Conservation (phyloP, 2,888 invertebrate species). For the Cotesia congregata region DNA sequence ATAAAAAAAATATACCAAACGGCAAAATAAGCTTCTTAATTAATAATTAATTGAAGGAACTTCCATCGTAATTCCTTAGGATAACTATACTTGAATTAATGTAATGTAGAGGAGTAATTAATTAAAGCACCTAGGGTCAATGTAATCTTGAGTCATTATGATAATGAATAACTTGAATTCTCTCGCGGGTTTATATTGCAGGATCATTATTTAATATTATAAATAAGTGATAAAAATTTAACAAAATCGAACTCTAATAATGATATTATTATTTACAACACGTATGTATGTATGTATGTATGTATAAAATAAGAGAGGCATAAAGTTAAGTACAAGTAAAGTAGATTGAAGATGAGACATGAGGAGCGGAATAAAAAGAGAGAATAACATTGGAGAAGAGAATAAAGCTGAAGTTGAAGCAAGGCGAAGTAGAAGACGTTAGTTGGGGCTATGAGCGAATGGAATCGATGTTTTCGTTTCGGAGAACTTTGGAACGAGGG, state of each 20-base stretch:
- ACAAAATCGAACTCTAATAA: too few species aligned
- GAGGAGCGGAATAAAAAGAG: background rate
- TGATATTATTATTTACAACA: too few species aligned
- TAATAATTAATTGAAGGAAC: background rate
- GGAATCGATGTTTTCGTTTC: conserved; percentile 45
- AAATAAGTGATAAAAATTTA: too few species aligned
- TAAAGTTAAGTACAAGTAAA: conserved; percentile 10
- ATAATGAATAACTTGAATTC: conserved; percentile 25
- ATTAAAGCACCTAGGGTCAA: conserved; percentile 7
- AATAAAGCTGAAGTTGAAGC: conserved; percentile 21
- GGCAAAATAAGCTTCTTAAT: background rate
- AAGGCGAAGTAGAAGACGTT: conserved; percentile 21
- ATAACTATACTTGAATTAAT: background rate
- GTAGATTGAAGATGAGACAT: conserved; percentile 20
- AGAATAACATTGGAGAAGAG: conserved; percentile 23
- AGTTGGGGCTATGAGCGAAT: conserved; percentile 37
- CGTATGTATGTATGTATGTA: too few species aligned
- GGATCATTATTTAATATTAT: too few species aligned
- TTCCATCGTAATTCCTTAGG: background rate
- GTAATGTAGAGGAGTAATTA: background rate
- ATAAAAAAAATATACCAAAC: too few species aligned
- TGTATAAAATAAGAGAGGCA: conserved; percentile 6
- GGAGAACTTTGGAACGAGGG: conserved; percentile 45
- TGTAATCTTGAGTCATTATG: conserved; percentile 18
- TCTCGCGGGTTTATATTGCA: conserved; percentile 4